Conservation (phyloP, 2,797 vertebrate species). For the Galagoides demidoff region DNA sequence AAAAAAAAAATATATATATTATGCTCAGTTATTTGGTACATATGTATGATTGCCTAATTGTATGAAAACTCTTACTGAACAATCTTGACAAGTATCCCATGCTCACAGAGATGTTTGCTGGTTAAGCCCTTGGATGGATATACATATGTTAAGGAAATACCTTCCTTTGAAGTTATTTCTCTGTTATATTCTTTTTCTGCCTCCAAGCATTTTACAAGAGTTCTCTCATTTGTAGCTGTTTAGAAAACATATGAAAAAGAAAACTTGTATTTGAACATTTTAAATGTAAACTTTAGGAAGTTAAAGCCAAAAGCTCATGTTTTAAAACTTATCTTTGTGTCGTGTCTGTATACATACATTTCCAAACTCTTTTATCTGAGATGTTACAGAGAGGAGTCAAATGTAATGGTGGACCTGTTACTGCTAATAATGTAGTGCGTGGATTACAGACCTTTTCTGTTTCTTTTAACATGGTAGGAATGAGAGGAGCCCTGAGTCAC, state of each 20-base stretch:
- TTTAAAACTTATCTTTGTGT: constrained; percentile 65
- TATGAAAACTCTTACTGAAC: constrained; percentile 66
- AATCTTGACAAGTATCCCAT: constrained; percentile 53
- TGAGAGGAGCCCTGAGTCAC: constrained; percentile 73
- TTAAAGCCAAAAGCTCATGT: constrained; percentile 46
- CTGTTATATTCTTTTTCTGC: constrained; percentile 64
- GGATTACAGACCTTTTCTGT: constrained; percentile 58
- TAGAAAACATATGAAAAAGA: not conserved
- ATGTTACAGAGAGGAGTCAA: constrained; percentile 74
- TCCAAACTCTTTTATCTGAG: constrained; percentile 52
- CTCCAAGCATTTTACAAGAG: constrained; percentile 31
- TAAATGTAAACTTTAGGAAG: not conserved
- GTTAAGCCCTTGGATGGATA: constrained; percentile 54
- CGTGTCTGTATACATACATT: not conserved
- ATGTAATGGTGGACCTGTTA: constrained; percentile 53
- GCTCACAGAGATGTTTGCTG: constrained; percentile 65
- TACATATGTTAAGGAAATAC: constrained; percentile 55
- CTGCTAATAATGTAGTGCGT: constrained; percentile 64
- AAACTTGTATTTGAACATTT: not conserved
- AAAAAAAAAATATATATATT: not conserved
- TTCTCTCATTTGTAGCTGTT: constrained; percentile 38
- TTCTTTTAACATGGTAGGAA: constrained; percentile 73
- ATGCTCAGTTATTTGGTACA: constrained; percentile 64
- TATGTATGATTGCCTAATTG: constrained; percentile 61
- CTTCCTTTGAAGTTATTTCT: constrained; percentile 73